A percentile compares a stretch with the other conserved stretches of the same genome.
Conservation (phyloP, 2,113 vertebrate species). For the Crotalus viridis region DNA sequence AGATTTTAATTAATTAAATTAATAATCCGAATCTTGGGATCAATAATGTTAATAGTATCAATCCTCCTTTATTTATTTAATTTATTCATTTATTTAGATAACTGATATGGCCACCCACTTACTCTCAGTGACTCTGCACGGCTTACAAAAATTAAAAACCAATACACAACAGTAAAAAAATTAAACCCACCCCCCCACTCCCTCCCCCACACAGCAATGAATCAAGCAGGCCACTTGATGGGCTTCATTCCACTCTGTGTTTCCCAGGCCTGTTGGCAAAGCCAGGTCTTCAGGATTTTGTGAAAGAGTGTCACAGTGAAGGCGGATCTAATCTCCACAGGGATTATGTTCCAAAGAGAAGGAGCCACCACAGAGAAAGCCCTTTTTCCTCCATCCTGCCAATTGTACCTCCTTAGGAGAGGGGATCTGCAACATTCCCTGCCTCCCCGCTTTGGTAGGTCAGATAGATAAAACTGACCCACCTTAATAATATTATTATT, state of each 20-base stretch:
- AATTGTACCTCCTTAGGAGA: not conserved
- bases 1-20: not conserved
- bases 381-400: not conserved
- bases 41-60: not conserved
- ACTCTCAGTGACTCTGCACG: not conserved
- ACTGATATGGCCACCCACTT: not conserved
- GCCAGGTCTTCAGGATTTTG: not conserved
- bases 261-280: not conserved
- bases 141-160: not conserved
- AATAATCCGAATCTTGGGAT: not conserved
- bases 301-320: no score
- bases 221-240: not conserved
- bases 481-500: not conserved
- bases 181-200: no score
- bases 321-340: no score
- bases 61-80: not conserved
- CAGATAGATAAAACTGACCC: not conserved
- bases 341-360: not conserved
- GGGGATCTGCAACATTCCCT: no score
- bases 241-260: not conserved
- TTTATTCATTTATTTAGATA: not conserved
- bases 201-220: not conserved
- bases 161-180: no score
- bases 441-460: not conserved
- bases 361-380: not conserved